Conservation (phyloP, 1,140 invertebrate genomes). For the Harlomillsia oculata region DNA sequence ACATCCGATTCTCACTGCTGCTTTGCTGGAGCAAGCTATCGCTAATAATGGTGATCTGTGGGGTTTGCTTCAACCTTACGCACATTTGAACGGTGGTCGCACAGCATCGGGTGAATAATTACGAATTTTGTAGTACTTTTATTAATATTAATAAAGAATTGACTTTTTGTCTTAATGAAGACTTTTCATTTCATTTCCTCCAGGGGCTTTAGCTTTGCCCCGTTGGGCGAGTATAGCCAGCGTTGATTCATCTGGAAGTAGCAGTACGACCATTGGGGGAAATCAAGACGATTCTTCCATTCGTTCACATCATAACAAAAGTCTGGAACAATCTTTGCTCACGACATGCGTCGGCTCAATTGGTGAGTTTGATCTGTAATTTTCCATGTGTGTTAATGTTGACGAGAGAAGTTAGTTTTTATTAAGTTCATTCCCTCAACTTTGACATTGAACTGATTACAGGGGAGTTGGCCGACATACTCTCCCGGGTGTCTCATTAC, state of each 20-base stretch:
- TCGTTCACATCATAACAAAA: conserved; percentile 39
- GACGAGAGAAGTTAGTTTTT: no score
- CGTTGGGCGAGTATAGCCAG: conserved; percentile 73
- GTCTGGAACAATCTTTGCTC: conserved; percentile 59
- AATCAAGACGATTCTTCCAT: conserved; percentile 25
- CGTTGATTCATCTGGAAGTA: conserved; percentile 44
- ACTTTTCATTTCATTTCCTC: conserved; percentile 2
- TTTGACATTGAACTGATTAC: conserved; percentile 3
- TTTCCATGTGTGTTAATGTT: neutral
- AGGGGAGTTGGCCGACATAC: conserved; percentile 60
- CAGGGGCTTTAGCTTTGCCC: conserved; percentile 69
- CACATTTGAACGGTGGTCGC: conserved; percentile 75
- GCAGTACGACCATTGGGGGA: conserved; percentile 39
- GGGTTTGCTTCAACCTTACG: conserved; percentile 79
- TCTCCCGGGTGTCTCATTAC: conserved; percentile 48
- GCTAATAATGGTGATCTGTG: conserved; percentile 76
- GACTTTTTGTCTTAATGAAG: neutral
- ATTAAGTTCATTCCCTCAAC: no score
- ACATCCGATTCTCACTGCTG: conserved; percentile 57
- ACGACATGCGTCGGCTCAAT: conserved; percentile 80
- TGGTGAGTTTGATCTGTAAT: conserved; percentile 36
- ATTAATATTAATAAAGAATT: neutral
- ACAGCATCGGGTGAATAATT: conserved; percentile 60
- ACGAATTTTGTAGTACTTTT: neutral
- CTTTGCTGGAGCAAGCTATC: conserved; percentile 56